Base-by-base conservation (phyloP, 2,113 vertebrate genomes). In the Saguinus midas region DNA sequence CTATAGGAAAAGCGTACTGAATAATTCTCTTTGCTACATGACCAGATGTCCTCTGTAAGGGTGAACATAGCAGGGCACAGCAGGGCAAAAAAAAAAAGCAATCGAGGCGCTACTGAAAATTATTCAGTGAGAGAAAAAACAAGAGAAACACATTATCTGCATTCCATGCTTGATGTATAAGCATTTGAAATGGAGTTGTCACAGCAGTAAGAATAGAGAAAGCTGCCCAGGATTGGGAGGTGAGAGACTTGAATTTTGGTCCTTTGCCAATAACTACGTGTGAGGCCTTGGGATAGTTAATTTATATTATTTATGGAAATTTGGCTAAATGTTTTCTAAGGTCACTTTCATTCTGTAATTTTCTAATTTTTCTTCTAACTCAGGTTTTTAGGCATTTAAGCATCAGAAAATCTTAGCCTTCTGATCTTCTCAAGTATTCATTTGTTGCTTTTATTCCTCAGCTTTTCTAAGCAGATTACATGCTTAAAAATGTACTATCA, bases 31-130 rank as follows among this genome's bases (percentile, higher is more conserved):
- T 78, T 96, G 90, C 84, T 94, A 3, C 68, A 27, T 90, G 84
- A 95, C 88, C 95, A 94, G 96, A 96, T 95, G 94, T 96, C 96
- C 96, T 96, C 92, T 70, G 52, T 81, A 92, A 96, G 88, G 96
- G 73, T 87, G 66, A 97, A 73, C 58, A 5, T 90, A 82, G 87
- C 87, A 48, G 80, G 92, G 87, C 72, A 61, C 95, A 96, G 94
- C 83, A 87, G 90, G 87, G 79, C 68, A 58, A 75, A 23, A 83
- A 17, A 17, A 64, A 14, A 64, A 12, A 61, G 96, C 78, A 95
- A 94, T 78, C 66, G 40, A 91, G 57, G 43, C 93, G n/a, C 58
- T 82, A 85, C 70, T 95, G 88, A 92, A 97, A 94, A 93, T 95
- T 96, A 90, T 95, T 96, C 96, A 82, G 72, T 68, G 90, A 90